phyloP scores from a whole-genome alignment of 2,797 vertebrate species.

The Schizopygopsis pylzovi region DNA sequence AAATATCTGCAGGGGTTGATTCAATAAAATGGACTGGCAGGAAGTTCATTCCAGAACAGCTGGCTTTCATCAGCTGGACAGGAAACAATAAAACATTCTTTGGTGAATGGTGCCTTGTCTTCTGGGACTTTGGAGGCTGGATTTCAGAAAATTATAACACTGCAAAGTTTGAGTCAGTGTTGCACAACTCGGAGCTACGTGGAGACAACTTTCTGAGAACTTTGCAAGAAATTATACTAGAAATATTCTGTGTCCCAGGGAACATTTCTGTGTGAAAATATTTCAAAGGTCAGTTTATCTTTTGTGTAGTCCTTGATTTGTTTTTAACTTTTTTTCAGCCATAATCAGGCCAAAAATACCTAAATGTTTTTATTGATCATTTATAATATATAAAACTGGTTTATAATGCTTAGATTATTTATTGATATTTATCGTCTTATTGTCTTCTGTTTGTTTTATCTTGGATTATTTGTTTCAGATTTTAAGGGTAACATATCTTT shows the following conservation, averaged over 20 bases:
- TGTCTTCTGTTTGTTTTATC: background rate
- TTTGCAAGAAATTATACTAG: background rate
- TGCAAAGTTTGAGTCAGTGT: background rate
- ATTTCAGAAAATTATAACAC: background rate
- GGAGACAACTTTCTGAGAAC: background rate
- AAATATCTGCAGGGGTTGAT: background rate
- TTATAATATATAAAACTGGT: background rate
- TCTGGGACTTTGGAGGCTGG: constrained; percentile 6
- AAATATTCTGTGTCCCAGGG: background rate
- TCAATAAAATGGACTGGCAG: background rate
- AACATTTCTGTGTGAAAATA: background rate
- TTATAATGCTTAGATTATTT: background rate
- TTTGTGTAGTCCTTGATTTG: background rate
- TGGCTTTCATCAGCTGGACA: background rate
- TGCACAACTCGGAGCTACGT: background rate
- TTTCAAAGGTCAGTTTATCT: background rate
- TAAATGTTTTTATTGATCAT: background rate
- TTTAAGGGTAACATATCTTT: background rate
- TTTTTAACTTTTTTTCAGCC: background rate
- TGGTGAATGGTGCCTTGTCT: background rate
- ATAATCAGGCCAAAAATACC: background rate
- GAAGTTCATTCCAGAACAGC: background rate
- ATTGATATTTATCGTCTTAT: background rate
- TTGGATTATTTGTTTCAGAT: no score
- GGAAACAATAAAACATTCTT: background rate